phyloP scores from a whole-genome alignment of 2,888 invertebrate species.

The Pedicia rivosa region DNA sequence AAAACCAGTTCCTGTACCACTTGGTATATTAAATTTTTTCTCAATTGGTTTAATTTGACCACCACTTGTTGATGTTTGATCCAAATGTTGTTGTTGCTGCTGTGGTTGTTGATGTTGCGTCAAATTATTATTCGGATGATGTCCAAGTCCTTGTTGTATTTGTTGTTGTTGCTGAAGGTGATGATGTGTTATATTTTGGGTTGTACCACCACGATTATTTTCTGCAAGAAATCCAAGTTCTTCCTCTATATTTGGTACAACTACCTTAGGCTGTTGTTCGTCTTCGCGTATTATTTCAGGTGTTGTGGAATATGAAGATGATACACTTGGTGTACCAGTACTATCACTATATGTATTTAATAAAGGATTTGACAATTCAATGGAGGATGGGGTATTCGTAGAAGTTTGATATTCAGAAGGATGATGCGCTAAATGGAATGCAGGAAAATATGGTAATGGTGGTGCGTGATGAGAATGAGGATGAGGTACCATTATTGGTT shows the following conservation, averaged over 20 bases:
- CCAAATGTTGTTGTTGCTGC: constrained; percentile 5
- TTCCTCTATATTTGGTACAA: constrained; percentile 79
- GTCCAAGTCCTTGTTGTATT: constrained; percentile 12
- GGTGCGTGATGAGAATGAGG: constrained; percentile 41
- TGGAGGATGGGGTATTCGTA: too few species aligned
- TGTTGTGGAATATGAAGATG: constrained; percentile 36
- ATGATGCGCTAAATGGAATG: constrained; percentile 49
- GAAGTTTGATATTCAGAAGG: constrained; percentile 46
- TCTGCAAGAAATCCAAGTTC: constrained; percentile 67
- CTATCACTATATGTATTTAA: constrained; percentile 24
- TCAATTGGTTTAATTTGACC: constrained; percentile 40
- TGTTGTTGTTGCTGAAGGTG: constrained; percentile 24
- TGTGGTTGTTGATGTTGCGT: constrained; percentile 18
- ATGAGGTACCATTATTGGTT: constrained; percentile 48
- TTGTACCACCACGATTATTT: constrained; percentile 16
- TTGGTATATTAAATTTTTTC: constrained; percentile 42
- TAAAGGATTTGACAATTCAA: constrained; percentile 45
- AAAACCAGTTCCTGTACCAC: constrained; percentile 54
- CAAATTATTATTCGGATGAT: constrained; percentile 9
- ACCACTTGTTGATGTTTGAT: constrained; percentile 33
- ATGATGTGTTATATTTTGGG: constrained; percentile 15
- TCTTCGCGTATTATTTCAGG: constrained; percentile 20
- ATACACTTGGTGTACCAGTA: constrained; percentile 40
- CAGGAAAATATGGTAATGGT: constrained; percentile 56
- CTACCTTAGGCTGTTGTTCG: constrained; percentile 65